Percentiles rank a stretch among this genome's conserved stretches.
Conservation (phyloP, 2,888 invertebrate genomes). For the Harpalus rubripes region DNA sequence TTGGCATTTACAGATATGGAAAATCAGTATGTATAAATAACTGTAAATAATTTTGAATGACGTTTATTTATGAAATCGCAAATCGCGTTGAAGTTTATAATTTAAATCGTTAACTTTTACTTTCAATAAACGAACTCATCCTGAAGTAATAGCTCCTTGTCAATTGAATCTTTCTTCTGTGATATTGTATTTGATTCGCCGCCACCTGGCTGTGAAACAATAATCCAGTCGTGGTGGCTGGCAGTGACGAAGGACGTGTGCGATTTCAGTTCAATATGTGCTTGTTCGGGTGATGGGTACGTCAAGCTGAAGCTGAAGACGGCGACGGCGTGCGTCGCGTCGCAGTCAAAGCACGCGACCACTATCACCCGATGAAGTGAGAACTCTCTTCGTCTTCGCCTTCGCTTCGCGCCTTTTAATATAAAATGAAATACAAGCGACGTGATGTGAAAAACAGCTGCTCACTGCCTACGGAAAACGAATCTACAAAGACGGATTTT, state of each 20-base stretch:
- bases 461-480: background rate
- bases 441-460: constrained; percentile 14
- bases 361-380: constrained; percentile 41
- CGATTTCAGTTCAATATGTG: constrained; percentile 58
- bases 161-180: background rate
- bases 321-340: background rate
- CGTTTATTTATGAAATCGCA: no score
- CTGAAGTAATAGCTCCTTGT: background rate
- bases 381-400: background rate
- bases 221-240: background rate
- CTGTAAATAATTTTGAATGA: no score
- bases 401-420: constrained; percentile 20
- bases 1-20: no score
- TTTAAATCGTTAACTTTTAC: no score
- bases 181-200: background rate
- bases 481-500: background rate
- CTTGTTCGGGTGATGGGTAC: constrained; percentile 48
- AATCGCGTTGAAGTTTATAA: no score
- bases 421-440: constrained; percentile 57
- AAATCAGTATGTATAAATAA: no score
- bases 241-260: constrained; percentile 44
- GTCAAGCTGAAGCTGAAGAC: constrained; percentile 15
- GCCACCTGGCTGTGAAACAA: background rate
- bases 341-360: constrained; percentile 7
- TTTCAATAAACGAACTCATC: background rate